Evolutionary conservation across 2,888 invertebrate species (phyloP), one percentile per base, ranked within the genome.

Genomic region (Cryptocephalus moraei): DNA sequence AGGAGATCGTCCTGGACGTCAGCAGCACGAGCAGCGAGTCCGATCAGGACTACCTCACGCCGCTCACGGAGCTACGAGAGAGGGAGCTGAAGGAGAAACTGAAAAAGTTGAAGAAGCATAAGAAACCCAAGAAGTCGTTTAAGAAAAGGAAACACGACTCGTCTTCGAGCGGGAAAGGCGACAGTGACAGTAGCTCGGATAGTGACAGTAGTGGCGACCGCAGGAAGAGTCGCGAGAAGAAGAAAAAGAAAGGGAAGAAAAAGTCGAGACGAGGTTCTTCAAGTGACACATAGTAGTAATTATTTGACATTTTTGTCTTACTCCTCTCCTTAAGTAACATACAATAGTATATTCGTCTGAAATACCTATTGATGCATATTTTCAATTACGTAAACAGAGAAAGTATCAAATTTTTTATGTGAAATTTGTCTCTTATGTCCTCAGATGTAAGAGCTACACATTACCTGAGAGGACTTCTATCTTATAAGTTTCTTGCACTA

Each of bases 1-100:
- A 91, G 66, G 94, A 93, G 65, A 86, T 90, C 59, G 86, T 95
- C 1, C 69, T 95, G 47, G 95, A 95, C 67, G 90, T 95, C 1
- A 92, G 92, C 65, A 93, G 93, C 61, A 95, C 94, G 4, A 93
- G 92, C 60, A 92, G 91, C 50, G 92, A 92, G 60, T 85, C 86
- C 14, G 86, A 85, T 53, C 77, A 79, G 39, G 86, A 92, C 55
- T 90, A 89, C 65, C 74, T 84, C 1, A 91, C 91, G 0, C 92
- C 92, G 0, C 68, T 92, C 44, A 90, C 88, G 32, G 83, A 82
- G 52, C 67, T 91, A 36, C 73, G 91, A 13, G 86, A 88, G 62
- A 81, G 83, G 46, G 91, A 91, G 66, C 66, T 91, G 1, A 75
- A 78, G 48, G 80, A 81, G 57, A 86, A 86, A 63, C 66, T 84